These are phyloP conservation scores for Noctuana brunneofusca DNA, from an alignment of 2,888 invertebrate species.

Conservation along the genomic window DNA sequence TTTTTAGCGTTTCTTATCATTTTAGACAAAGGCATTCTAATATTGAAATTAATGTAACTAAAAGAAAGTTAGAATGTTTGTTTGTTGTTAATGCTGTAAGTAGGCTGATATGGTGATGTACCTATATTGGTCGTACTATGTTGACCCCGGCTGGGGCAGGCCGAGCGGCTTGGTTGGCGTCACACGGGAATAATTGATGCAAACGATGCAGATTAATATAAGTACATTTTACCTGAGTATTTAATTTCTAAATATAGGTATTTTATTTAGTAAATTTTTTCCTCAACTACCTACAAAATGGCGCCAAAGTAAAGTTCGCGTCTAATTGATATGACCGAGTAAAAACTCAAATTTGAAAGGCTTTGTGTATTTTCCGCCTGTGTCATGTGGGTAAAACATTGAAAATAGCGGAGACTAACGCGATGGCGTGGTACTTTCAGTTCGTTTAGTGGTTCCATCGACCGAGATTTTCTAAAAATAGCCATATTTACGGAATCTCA, in stretches of 20 bases:
- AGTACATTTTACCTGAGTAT: background rate
- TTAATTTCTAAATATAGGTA: background rate
- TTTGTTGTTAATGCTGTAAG: background rate
- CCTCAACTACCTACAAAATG: background rate
- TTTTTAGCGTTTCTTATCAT: too few relatives aligned
- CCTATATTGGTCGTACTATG: background rate
- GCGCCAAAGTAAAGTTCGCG: constrained; percentile 2
- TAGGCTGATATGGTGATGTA: background rate
- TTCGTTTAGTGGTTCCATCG: constrained; percentile 1
- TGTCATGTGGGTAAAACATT: background rate
- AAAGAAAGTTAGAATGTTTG: background rate
- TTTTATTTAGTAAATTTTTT: too few relatives aligned
- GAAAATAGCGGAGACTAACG: background rate
- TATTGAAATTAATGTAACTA: background rate
- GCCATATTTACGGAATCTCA: constrained; percentile 26
- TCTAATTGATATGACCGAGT: background rate
- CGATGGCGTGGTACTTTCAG: background rate
- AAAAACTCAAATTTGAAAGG: background rate
- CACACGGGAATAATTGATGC: background rate
- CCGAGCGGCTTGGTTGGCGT: background rate
- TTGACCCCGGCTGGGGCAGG: background rate
- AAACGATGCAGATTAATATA: background rate
- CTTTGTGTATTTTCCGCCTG: background rate
- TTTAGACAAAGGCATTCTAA: background rate
- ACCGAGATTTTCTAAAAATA: constrained; percentile 30